Percentiles rank a stretch among this genome's conserved stretches.
These are phyloP conservation scores for Caenorhabditis remanei DNA, from an alignment of 1,140 invertebrate species.

Conservation along the genomic window DNA sequence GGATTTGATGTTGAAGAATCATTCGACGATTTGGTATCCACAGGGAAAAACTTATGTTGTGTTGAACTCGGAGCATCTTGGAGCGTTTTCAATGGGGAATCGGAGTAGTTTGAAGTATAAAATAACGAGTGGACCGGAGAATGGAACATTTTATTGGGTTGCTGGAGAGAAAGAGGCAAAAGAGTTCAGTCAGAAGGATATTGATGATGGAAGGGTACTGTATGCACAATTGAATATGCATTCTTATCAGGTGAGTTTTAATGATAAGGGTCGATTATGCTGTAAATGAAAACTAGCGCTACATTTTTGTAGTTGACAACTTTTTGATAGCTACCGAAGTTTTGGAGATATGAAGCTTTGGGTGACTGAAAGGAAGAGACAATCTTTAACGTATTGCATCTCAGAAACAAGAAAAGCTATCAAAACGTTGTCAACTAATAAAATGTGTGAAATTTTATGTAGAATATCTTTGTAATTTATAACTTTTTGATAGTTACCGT, in stretches of 20 bases:
- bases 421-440: too few species aligned
- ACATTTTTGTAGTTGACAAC: too few species aligned
- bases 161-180: constrained; percentile 77
- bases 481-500: too few species aligned
- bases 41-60: constrained; percentile 77
- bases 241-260: constrained; percentile 68
- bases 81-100: constrained; percentile 76
- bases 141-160: constrained; percentile 78
- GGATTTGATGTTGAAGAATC: constrained; percentile 74
- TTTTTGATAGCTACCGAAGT: too few species aligned
- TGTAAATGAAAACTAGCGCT: too few species aligned
- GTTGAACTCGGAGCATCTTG: constrained; percentile 75
- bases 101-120: constrained; percentile 62
- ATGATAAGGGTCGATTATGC: not conserved
- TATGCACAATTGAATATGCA: constrained; percentile 78
- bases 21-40: constrained; percentile 71
- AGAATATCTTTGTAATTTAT: too few species aligned
- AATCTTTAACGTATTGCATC: too few species aligned
- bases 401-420: too few species aligned
- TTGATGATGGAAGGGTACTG: constrained; percentile 76
- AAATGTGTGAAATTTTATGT: too few species aligned
- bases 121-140: constrained; percentile 70
- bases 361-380: too few species aligned
- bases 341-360: too few species aligned
- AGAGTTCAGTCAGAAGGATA: constrained; percentile 74